phyloP scores from a whole-genome alignment of 2,113 vertebrate species.

The Tupaia chinensis region DNA sequence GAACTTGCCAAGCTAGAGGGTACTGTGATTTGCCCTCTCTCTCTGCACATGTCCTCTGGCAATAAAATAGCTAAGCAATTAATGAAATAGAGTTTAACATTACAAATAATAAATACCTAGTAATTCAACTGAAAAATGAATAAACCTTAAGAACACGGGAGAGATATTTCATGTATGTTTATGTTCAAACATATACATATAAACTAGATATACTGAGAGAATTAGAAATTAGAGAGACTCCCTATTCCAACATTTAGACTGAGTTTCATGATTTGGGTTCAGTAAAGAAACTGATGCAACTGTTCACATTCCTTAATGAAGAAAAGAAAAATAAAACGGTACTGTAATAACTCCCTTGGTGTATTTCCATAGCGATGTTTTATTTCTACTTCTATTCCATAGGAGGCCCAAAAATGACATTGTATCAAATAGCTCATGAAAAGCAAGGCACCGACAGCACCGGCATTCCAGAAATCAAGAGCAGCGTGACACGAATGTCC shows the following conservation, averaged over 20 bases:
- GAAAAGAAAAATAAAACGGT: not conserved
- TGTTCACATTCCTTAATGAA: not conserved
- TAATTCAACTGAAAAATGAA: not conserved
- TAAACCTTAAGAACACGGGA: not conserved
- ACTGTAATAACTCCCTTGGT: not conserved
- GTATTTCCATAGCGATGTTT: not conserved
- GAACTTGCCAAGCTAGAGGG: too few relatives aligned
- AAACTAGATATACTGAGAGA: not conserved
- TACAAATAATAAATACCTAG: not conserved
- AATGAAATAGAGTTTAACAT: not conserved
- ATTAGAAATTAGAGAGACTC: conserved; percentile 49
- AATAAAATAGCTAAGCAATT: too few relatives aligned
- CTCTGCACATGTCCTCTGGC: too few relatives aligned
- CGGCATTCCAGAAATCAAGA: conserved; percentile 43
- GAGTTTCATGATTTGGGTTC: not conserved
- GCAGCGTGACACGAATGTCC: not conserved
- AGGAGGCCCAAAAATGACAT: not conserved
- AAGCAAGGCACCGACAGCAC: not conserved
- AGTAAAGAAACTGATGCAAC: not conserved
- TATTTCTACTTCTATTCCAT: not conserved
- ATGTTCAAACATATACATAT: not conserved
- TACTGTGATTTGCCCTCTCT: too few relatives aligned
- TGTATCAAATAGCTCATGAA: not conserved
- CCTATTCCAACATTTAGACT: not conserved
- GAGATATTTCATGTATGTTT: not conserved